Evolutionary conservation across 2,113 vertebrate genomes (phyloP).

Genomic region (Odocoileus virginianus): DNA sequence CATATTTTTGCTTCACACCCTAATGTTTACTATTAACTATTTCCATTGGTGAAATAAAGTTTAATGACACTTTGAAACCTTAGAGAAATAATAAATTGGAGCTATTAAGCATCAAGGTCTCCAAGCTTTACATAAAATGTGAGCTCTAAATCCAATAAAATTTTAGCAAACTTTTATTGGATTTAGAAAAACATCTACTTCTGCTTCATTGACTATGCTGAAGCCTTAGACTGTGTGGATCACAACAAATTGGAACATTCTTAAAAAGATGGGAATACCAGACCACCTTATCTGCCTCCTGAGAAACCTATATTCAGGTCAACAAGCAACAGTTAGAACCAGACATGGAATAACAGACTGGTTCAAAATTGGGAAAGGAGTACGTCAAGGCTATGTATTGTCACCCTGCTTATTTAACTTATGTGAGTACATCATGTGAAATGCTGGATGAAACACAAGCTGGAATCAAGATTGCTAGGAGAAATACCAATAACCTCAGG

Average conservation of each 20-base stretch:
- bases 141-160: background rate
- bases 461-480: background rate
- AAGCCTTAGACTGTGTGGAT: background rate
- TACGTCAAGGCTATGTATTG: background rate
- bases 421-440: background rate
- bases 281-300: background rate
- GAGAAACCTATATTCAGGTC: background rate
- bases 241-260: background rate
- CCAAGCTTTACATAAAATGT: constrained; percentile 27
- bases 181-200: background rate
- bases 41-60: constrained; percentile 11
- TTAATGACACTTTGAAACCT: background rate
- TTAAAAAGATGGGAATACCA: background rate
- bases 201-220: background rate
- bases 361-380: background rate
- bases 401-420: background rate
- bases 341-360: background rate
- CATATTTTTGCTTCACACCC: background rate
- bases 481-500: background rate
- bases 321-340: background rate
- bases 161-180: constrained; percentile 25
- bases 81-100: background rate
- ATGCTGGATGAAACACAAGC: background rate
- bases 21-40: background rate
- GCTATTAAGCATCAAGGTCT: constrained; percentile 1